phyloP scores from a whole-genome alignment of 2,113 vertebrate species.

The Amphiprion percula region DNA sequence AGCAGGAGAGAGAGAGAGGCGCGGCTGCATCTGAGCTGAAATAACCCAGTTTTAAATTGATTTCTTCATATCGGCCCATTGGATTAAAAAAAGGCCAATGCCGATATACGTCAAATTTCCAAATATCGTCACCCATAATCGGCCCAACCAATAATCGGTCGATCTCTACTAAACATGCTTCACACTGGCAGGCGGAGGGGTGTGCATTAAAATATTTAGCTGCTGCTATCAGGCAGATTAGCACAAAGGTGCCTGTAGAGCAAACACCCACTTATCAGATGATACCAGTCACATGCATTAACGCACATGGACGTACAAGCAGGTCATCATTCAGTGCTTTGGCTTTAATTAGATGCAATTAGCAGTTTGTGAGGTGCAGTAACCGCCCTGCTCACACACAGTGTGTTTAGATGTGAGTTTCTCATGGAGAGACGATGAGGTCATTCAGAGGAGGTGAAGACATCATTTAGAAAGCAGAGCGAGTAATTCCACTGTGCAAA shows the following conservation, averaged over 20 bases:
- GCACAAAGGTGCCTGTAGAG: background rate
- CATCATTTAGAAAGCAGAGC: slow-evolving; percentile 6
- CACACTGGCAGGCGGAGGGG: background rate
- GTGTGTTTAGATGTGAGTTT: background rate
- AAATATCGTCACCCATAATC: no score
- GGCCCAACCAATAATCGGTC: no score
- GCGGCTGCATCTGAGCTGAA: no score
- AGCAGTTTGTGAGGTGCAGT: background rate
- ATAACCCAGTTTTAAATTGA: no score
- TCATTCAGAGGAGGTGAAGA: slow-evolving; percentile 1
- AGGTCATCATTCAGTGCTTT: background rate
- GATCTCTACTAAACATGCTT: background rate
- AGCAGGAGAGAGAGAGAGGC: no score
- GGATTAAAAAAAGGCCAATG: no score
- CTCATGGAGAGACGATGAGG: background rate
- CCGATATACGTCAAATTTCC: no score
- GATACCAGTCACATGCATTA: background rate
- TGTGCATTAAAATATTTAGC: slow-evolving; percentile 9
- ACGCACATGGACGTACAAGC: background rate
- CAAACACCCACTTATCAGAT: background rate
- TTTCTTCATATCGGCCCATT: no score
- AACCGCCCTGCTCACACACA: background rate
- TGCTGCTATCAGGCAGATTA: background rate
- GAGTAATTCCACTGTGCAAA: background rate
- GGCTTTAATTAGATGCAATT: background rate